phyloP scores from a whole-genome alignment of 2,113 vertebrate species.

The Hemichromis elongatus region DNA sequence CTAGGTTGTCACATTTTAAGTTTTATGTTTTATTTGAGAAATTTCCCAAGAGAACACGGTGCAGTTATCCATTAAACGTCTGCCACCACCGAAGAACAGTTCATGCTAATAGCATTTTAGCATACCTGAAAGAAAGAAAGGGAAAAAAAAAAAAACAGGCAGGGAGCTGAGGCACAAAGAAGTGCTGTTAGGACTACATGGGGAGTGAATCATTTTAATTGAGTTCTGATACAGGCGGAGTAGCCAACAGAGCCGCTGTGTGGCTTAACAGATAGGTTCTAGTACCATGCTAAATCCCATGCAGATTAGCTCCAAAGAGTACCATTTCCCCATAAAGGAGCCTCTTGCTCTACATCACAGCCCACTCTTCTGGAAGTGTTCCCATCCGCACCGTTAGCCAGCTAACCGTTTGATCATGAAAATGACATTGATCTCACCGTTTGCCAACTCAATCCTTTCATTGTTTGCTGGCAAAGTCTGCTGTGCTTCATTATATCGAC shows the following conservation, averaged over 20 bases:
- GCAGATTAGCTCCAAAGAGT: constrained; percentile 26
- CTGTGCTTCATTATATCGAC: constrained; percentile 34
- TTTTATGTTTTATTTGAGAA: background rate
- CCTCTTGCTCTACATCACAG: constrained; percentile 33
- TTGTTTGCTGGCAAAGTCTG: constrained; percentile 44
- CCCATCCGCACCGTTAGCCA: background rate
- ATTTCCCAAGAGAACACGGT: background rate
- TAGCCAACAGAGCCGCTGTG: background rate
- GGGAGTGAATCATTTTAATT: constrained; percentile 2
- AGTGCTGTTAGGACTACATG: background rate
- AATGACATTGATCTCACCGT: constrained; percentile 41
- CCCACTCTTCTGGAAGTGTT: constrained; percentile 33
- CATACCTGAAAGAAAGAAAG: background rate
- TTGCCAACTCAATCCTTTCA: constrained; percentile 47
- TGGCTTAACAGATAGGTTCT: constrained; percentile 22
- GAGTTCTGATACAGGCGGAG: background rate
- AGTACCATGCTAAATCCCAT: constrained; percentile 20
- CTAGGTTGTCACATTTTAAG: background rate
- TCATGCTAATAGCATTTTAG: background rate
- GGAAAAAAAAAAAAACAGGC: background rate
- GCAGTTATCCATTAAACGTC: background rate
- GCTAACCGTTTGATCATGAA: constrained; percentile 47
- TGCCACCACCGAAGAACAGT: background rate
- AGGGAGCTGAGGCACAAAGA: background rate
- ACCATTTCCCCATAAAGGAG: constrained; percentile 23